phyloP scores from a whole-genome alignment of 2,888 invertebrate genomes.

The Cantharis lateralis region DNA sequence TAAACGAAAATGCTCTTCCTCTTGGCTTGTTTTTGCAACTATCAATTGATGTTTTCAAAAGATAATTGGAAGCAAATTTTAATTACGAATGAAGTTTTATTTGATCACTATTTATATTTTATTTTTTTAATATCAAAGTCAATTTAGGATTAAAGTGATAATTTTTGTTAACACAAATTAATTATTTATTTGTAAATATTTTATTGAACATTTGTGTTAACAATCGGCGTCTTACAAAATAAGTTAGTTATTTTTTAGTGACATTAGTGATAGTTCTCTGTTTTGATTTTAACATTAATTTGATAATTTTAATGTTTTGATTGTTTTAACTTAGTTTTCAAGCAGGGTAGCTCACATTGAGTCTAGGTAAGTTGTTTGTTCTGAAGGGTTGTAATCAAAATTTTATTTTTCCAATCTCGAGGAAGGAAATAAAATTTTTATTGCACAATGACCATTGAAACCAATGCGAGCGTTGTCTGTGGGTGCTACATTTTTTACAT shows the following conservation, averaged over 20 bases:
- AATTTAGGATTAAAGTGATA: constrained; percentile 3
- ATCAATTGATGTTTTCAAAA: background rate
- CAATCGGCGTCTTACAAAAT: background rate
- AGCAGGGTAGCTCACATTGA: constrained; percentile 25
- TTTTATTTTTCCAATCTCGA: background rate
- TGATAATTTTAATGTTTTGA: background rate
- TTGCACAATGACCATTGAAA: background rate
- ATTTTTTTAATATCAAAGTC: background rate
- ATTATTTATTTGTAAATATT: constrained; percentile 4
- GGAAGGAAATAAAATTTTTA: background rate
- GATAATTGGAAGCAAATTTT: background rate
- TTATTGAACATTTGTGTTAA: background rate
- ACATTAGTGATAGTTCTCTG: background rate
- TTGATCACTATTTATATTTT: background rate
- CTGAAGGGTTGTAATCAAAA: constrained; percentile 1
- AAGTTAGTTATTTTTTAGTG: background rate
- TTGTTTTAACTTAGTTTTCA: background rate
- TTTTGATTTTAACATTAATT: background rate
- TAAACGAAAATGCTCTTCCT: background rate
- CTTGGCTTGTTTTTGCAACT: background rate
- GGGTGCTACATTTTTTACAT: background rate
- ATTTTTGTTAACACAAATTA: background rate
- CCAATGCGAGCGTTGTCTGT: background rate
- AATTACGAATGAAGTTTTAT: background rate
- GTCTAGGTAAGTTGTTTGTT: background rate